Percentiles rank a stretch among this genome's conserved stretches.
These are phyloP conservation scores for Atherinosoma microstoma DNA, from an alignment of 2,797 vertebrate genomes.

Conservation along the genomic window DNA sequence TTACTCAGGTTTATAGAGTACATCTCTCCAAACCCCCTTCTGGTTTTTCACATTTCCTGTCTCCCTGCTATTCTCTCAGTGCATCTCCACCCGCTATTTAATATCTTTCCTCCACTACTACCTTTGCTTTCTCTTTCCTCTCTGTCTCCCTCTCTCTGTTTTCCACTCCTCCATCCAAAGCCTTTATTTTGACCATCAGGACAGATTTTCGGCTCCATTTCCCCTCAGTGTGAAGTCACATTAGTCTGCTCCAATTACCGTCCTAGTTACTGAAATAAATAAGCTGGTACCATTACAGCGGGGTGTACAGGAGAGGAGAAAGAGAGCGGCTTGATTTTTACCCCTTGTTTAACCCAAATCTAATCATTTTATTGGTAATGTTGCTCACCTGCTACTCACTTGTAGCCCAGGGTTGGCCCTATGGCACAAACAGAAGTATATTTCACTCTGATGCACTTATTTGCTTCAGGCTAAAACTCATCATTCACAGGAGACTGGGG, in stretches of 20 bases:
- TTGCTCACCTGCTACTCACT: constrained; percentile 24
- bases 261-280: constrained; percentile 79
- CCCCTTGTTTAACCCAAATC: constrained; percentile 64
- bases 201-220: constrained; percentile 82
- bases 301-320: constrained; percentile 57
- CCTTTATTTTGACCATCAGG: constrained; percentile 79
- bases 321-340: constrained; percentile 42
- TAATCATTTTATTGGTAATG: constrained; percentile 65
- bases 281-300: constrained; percentile 70
- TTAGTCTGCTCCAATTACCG: constrained; percentile 76
- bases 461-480: constrained; percentile 45
- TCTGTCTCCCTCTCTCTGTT: constrained; percentile 53
- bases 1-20: constrained; percentile 51
- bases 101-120: constrained; percentile 52
- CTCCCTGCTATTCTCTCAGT: constrained; percentile 14
- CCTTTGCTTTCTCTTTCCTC: constrained; percentile 44
- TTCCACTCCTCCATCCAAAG: constrained; percentile 77
- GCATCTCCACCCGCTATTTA: constrained; percentile 38
- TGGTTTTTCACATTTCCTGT: constrained; percentile 30
- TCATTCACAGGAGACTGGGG: constrained; percentile 28
- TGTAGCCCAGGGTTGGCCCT: constrained; percentile 39
- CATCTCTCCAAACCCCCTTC: constrained; percentile 33
- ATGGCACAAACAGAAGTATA: constrained; percentile 36
- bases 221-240: constrained; percentile 80
- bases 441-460: constrained; percentile 44